Percentiles rank a stretch among this genome's conserved stretches.
Conservation (phyloP, 2,797 vertebrate species). For the Gallinago nigripennis region DNA sequence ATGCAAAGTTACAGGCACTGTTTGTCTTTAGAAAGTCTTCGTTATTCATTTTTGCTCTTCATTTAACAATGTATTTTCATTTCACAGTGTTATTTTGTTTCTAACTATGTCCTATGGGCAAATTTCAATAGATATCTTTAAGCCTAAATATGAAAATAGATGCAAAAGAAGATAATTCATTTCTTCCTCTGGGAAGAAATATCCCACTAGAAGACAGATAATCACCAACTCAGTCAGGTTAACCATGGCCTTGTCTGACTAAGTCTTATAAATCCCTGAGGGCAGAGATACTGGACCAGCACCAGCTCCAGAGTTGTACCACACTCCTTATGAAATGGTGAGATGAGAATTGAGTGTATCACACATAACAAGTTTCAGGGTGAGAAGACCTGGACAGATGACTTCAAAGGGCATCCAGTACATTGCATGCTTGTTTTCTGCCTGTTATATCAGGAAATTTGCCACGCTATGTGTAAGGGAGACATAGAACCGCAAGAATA, state of each 20-base stretch:
- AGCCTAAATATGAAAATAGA: background rate
- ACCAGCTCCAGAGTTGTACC: background rate
- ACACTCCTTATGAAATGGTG: background rate
- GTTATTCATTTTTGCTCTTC: background rate
- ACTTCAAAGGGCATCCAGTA: background rate
- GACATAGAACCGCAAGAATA: background rate
- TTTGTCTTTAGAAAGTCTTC: background rate
- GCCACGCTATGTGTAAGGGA: background rate
- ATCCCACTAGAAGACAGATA: background rate
- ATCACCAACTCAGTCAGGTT: background rate
- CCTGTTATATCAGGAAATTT: background rate
- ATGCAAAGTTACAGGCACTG: background rate
- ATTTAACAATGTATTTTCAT: background rate
- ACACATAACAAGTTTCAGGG: background rate
- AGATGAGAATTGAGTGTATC: background rate
- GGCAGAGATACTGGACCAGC: background rate
- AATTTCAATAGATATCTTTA: background rate
- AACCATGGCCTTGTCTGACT: background rate
- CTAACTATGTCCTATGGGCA: background rate
- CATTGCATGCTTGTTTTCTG: background rate
- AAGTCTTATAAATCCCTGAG: background rate
- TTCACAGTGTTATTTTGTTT: background rate
- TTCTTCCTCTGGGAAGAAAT: background rate
- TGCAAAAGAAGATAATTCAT: background rate
- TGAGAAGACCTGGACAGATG: background rate